These are phyloP conservation scores for Acanthopleura granulata DNA, from an alignment of 2,888 invertebrate genomes.

Conservation along the genomic window DNA sequence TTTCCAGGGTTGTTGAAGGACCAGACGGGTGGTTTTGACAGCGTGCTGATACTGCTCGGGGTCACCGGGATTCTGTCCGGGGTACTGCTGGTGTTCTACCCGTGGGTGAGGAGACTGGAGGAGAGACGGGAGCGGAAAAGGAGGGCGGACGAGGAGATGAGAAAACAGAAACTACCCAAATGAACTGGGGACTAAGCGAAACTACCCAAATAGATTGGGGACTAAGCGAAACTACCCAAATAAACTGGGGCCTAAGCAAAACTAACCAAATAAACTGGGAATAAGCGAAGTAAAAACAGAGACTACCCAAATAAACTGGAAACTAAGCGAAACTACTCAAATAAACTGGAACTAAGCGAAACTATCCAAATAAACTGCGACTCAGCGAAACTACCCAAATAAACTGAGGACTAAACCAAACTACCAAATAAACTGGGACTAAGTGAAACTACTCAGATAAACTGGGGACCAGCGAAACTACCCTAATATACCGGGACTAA, in stretches of 20 bases:
- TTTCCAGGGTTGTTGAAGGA: constrained; percentile 4
- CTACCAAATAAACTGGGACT: neutral
- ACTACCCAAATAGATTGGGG: too few species aligned
- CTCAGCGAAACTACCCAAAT: too few species aligned
- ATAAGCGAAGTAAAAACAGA: neutral
- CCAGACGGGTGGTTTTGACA: neutral
- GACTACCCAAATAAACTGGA: neutral
- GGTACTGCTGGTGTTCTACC: neutral
- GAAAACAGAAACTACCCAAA: neutral
- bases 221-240: too few species aligned
- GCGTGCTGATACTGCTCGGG: neutral
- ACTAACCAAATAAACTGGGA: too few species aligned
- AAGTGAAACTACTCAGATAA: too few species aligned
- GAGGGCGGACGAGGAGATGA: neutral
- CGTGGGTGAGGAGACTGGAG: neutral
- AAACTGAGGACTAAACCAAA: neutral
- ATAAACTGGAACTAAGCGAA: too few species aligned
- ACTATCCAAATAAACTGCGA: too few species aligned
- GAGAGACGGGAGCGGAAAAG: neutral
- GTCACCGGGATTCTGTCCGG: neutral
- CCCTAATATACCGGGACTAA: too few species aligned
- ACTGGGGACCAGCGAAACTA: too few species aligned
- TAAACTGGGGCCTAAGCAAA: too few species aligned
- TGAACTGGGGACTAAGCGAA: too few species aligned
- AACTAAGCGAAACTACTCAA: too few species aligned